phyloP scores from a whole-genome alignment of 2,113 vertebrate species.

The Pedetes capensis region DNA sequence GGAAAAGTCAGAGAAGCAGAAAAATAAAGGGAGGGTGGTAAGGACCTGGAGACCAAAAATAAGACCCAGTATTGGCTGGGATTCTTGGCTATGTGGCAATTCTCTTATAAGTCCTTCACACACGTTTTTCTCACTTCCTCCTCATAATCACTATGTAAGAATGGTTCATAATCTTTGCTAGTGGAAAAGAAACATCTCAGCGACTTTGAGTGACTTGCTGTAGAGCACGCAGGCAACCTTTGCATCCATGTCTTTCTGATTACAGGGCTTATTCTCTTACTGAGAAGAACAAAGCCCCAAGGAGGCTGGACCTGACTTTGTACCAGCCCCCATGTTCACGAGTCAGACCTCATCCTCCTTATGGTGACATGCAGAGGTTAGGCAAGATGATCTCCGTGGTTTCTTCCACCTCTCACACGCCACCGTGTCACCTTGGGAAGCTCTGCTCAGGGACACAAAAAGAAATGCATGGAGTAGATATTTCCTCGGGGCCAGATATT shows the following conservation, averaged over 20 bases:
- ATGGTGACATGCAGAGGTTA: too few species aligned
- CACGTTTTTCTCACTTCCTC: neutral
- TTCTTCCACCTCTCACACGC: neutral
- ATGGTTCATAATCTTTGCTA: neutral
- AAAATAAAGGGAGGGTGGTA: neutral
- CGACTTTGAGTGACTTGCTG: neutral
- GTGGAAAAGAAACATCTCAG: neutral
- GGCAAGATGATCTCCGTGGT: fast-evolving
- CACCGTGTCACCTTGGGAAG: neutral
- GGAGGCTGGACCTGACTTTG: neutral
- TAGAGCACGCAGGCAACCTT: neutral
- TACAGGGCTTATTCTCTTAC: neutral
- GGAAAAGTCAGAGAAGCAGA: neutral
- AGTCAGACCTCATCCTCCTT: neutral
- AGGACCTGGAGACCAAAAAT: neutral
- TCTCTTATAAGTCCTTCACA: neutral
- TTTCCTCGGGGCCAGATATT: neutral
- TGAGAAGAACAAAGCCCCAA: neutral
- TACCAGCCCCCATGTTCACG: neutral
- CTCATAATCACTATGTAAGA: neutral
- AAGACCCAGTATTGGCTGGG: neutral
- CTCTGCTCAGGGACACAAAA: neutral
- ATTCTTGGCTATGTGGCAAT: neutral
- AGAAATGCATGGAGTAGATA: neutral
- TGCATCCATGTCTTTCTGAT: neutral